phyloP scores from a whole-genome alignment of 2,888 invertebrate species.

The Phragmatobia fuliginosa region DNA sequence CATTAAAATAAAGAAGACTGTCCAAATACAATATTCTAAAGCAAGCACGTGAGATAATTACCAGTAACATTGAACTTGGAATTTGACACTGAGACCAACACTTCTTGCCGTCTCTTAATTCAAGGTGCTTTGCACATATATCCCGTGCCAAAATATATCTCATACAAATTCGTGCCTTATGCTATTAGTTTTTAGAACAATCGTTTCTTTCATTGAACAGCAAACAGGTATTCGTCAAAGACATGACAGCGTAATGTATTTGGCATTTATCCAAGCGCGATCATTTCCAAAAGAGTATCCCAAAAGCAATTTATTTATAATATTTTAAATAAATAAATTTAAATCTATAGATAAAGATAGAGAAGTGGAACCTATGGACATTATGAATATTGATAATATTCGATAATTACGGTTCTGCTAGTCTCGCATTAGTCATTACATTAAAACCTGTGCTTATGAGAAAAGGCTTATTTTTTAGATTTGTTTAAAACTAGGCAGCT shows the following conservation, averaged over 20 bases:
- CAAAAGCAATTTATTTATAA: slow-evolving; percentile 9
- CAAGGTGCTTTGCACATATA: slow-evolving; percentile 1
- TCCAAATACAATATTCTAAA: slow-evolving; percentile 59
- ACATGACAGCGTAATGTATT: slow-evolving; percentile 55
- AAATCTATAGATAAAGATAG: neutral
- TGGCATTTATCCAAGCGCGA: slow-evolving; percentile 63
- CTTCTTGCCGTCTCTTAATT: slow-evolving; percentile 26
- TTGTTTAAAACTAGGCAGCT: too few species aligned
- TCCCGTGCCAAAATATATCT: slow-evolving; percentile 30
- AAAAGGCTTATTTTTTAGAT: too few species aligned
- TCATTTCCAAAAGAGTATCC: slow-evolving; percentile 49
- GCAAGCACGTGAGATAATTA: slow-evolving; percentile 68
- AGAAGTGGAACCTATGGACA: too few species aligned
- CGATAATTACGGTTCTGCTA: too few species aligned
- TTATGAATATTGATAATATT: too few species aligned
- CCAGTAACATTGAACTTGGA: slow-evolving; percentile 78
- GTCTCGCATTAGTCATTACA: too few species aligned
- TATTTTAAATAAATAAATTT: neutral
- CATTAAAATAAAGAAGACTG: slow-evolving; percentile 23
- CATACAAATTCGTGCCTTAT: slow-evolving; percentile 40
- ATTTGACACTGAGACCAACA: slow-evolving; percentile 61
- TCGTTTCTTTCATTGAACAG: slow-evolving; percentile 34
- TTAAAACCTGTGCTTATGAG: too few species aligned
- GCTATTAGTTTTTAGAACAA: slow-evolving; percentile 37
- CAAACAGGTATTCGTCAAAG: slow-evolving; percentile 42